Evolutionary conservation across 2,797 vertebrate genomes (phyloP).

Genomic region (Helostoma temminkii): DNA sequence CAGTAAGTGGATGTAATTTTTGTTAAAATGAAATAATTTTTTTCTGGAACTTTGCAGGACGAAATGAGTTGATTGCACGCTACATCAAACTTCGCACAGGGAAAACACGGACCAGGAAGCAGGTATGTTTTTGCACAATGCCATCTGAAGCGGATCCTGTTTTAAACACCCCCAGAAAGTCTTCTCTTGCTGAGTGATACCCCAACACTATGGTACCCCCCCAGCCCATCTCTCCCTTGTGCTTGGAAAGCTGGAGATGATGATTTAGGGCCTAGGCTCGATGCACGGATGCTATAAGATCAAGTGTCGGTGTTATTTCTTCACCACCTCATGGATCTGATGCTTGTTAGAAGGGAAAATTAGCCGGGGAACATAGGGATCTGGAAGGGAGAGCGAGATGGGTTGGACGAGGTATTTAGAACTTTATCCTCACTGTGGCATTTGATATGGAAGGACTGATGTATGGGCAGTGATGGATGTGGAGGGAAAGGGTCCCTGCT

Average conservation of each 20-base stretch:
- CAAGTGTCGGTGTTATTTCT: conserved; percentile 80
- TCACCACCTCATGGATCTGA: conserved; percentile 77
- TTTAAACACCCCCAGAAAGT: conserved; percentile 60
- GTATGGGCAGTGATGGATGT: conserved; percentile 72
- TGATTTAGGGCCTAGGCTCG: conserved; percentile 78
- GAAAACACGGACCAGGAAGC: conserved; percentile 91
- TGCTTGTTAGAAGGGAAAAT: conserved; percentile 78
- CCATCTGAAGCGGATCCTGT: conserved; percentile 56
- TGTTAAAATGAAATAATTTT: not conserved
- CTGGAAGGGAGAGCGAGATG: conserved; percentile 43
- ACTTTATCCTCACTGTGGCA: conserved; percentile 70
- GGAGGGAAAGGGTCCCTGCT: conserved; percentile 51
- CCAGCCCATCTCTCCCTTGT: conserved; percentile 18
- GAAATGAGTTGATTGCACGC: conserved; percentile 90
- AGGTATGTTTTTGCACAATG: conserved; percentile 80
- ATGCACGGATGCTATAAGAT: conserved; percentile 83
- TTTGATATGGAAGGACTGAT: conserved; percentile 75
- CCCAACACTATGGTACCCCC: conserved; percentile 28
- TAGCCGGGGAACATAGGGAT: conserved; percentile 66
- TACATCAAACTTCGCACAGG: conserved; percentile 93
- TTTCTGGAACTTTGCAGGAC: conserved; percentile 76
- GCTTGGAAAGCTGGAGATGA: conserved; percentile 48
- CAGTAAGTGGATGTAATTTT: not conserved
- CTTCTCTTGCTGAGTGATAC: conserved; percentile 67
- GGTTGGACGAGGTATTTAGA: conserved; percentile 72